Evolutionary conservation across 2,797 vertebrate genomes (phyloP).

Genomic region (Gymnothorax javanicus): DNA sequence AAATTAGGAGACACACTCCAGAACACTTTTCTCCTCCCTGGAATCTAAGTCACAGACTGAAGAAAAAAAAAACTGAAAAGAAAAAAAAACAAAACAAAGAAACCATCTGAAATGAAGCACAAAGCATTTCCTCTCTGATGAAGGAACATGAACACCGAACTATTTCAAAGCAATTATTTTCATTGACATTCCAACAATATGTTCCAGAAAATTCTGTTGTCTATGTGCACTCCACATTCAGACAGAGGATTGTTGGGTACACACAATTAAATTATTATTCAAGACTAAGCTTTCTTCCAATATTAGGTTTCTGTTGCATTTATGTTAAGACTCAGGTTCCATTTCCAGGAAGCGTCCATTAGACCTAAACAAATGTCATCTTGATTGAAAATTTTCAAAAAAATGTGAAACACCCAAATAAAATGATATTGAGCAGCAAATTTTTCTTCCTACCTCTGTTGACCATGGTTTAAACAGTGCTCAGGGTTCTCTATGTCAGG

Average conservation of each 20-base stretch:
- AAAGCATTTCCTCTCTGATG: constrained; percentile 69
- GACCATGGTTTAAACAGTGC: neutral
- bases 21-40: constrained; percentile 57
- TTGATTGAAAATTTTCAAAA: neutral
- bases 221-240: neutral
- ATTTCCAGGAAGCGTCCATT: neutral
- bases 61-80: constrained; percentile 49
- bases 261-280: constrained; percentile 48
- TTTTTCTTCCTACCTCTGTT: neutral
- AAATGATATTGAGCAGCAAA: neutral
- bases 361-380: neutral
- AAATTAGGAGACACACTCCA: constrained; percentile 64
- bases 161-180: constrained; percentile 76
- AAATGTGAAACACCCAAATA: neutral
- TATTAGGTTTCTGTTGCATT: neutral
- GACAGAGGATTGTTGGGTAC: constrained; percentile 48
- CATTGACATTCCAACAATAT: constrained; percentile 63
- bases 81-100: constrained; percentile 57
- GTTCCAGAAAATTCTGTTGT: constrained; percentile 54
- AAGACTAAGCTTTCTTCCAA: neutral
- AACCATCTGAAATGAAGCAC: constrained; percentile 59
- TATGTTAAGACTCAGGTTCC: neutral
- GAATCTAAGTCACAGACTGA: constrained; percentile 56
- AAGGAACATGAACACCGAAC: constrained; percentile 68
- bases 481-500: neutral